Base-by-base conservation (phyloP, 2,113 vertebrate species). In the Aptenodytes patagonicus region DNA sequence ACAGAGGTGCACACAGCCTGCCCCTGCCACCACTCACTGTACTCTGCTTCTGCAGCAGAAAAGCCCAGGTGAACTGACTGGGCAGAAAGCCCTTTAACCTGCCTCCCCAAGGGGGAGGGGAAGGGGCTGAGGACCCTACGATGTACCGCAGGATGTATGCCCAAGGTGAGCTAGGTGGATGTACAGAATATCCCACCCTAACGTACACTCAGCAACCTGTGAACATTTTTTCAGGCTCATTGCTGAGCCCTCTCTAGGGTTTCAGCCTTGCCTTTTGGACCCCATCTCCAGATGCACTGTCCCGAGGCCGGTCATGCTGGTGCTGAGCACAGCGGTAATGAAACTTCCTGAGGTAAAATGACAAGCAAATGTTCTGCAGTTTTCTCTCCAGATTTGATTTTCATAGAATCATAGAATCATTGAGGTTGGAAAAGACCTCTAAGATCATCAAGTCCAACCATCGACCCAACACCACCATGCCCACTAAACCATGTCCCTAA, bases 341-440 rank as follows among this genome's bases (percentile, higher is more conserved):
- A 93, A 89, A 83, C 69, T 93, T 93, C 83, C 86, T 69, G 80
- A 87, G 72, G 65, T 79, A 91, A 96, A 95, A 92, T 2, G 2
- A 81, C 76, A 87, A 61, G 83, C 17, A 84, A 95, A 92, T 66
- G 64, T 92, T 92, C 88, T 78, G 68, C 88, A 68, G 85, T 88
- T 88, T 93, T 94, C 88, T 92, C 80, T 97, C 68, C 55, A 81
- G 83, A 76, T 96, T 93, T 95, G 89, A 92, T 97, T 36, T 36
- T 36, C 36, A 36, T 36, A 36, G 36, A 36, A 36, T 36, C 36
- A 36, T 36, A 36, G 36, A 36, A 36, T 36, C 36, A 36, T 36
- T 36, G 7, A 36, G 36, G 36, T 36, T 36, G 36, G 36, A 36
- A 36, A 36, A 36, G 36, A 36, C 36, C 36, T 36, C 36, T 36